Base-by-base conservation (phyloP, 1,140 invertebrate species). In the Rhopalosiphum padi region DNA sequence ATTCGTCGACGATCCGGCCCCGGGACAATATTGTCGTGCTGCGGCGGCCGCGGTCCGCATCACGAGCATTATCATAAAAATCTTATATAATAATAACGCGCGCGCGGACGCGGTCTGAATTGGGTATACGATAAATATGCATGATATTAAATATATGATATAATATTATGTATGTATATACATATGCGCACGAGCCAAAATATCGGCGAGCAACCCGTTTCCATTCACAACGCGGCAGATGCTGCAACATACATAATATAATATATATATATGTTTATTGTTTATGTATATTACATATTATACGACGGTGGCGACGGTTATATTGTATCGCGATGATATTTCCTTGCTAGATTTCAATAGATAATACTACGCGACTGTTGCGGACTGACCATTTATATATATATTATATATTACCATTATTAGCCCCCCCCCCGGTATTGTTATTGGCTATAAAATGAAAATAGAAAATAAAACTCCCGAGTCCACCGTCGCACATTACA, bases 401-500 rank as follows among this genome's bases (percentile, higher is more conserved):
- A 25, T 82, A 82, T 86, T 30, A 46, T 83, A 83, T 41, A 83
- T 46, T 87, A 46, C 43, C 85, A 87, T 87, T 46, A 87, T 87
- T 87, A 85, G 83, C 30, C 35, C 41, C 15, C 86, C 15, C 86
- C 1, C 8, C 35, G 11, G 25, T 48, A 87, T 87, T 51, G n/a
- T 51, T 87, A 46, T 87, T 87, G 85, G 85, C 85, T n/a, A 86
- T 86, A 86, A 77, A 77, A 77, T 77, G 30, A 77, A 77, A 77
- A 77, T 77, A 77, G 60, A n/a, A 77, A 77, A 68, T 23, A 60
- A n/a, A 77, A 15, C 60, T 77, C 4, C 6, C 1, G 23, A 46
- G 85, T 46, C 43, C 85, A 9, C n/a, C 46, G 53, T 35, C 35
- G 9, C 25, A 46, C 77, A 23, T 83, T 83, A 83, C n/a, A 77